phyloP scores from a whole-genome alignment of 2,888 invertebrate genomes.

The Coleophora flavipennella region DNA sequence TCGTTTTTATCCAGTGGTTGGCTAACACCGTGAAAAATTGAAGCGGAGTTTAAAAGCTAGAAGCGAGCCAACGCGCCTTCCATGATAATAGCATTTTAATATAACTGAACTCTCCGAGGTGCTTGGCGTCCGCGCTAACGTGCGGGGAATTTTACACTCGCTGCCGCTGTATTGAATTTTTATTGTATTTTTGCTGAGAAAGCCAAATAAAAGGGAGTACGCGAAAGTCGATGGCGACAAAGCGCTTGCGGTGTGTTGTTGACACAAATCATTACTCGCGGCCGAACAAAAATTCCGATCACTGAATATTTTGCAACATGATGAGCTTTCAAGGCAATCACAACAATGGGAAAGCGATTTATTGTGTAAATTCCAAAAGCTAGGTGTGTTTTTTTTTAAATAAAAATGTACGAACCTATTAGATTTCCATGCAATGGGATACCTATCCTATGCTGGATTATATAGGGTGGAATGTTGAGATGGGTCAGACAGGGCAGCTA shows the following conservation, averaged over 20 bases:
- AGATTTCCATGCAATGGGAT: no score
- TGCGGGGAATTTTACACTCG: conserved; percentile 16
- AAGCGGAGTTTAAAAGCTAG: conserved; percentile 27
- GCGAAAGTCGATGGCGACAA: no score
- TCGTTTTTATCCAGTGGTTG: conserved; percentile 29
- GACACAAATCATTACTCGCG: conserved; percentile 31
- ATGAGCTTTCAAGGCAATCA: no score
- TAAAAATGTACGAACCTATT: no score
- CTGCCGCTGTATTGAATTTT: conserved; percentile 8
- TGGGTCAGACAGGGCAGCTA: no score
- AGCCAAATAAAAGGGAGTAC: conserved; percentile 12
- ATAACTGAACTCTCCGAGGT: conserved; percentile 19
- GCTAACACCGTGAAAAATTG: conserved; percentile 30
- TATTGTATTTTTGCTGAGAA: conserved; percentile 4
- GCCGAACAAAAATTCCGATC: conserved; percentile 10
- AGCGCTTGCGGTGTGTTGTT: conserved; percentile 21
- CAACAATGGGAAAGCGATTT: no score
- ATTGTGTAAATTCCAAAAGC: no score
- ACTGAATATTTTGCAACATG: no score
- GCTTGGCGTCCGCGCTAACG: conserved; percentile 16
- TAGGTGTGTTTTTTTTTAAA: no score
- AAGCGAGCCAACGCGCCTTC: conserved; percentile 20
- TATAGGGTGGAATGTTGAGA: no score
- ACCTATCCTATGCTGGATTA: no score
- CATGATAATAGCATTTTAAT: conserved; percentile 36